Percentiles rank a stretch among this genome's conserved stretches.
Evolutionary conservation across 64 coral and sea anemone genomes (phyloP).

Genomic region (Montipora cactus): DNA sequence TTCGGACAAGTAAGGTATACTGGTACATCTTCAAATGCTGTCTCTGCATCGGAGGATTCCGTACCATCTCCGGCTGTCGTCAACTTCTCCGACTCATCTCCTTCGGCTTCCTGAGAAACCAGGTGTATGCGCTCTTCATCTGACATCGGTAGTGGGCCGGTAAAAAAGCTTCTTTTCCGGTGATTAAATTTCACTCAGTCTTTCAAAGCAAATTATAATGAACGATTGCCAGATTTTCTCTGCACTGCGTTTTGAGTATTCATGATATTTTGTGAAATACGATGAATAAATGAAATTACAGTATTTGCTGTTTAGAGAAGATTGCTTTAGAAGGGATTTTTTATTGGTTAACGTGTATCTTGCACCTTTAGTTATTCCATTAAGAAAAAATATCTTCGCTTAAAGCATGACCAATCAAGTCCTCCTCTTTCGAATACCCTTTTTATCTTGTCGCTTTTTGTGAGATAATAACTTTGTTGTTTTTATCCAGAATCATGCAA

Average conservation of each 20-base stretch:
- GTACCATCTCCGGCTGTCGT: not conserved
- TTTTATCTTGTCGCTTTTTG: not conserved
- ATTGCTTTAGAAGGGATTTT: not conserved
- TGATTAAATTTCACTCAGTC: not conserved
- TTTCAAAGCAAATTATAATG: not conserved
- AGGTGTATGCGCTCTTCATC: constrained; percentile 42
- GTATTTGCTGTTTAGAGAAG: not conserved
- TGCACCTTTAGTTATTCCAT: constrained; percentile 24
- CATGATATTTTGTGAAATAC: constrained; percentile 22
- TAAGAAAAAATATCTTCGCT: constrained; percentile 20
- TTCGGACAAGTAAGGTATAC: constrained; percentile 63
- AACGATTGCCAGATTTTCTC: not conserved
- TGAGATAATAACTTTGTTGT: constrained; percentile 34
- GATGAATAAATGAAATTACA: not conserved
- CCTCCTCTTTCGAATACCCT: not conserved
- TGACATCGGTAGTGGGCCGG: not conserved
- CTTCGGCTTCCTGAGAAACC: constrained; percentile 19
- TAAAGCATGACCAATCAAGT: not conserved
- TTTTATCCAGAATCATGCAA: constrained; percentile 14
- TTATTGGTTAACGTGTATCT: constrained; percentile 16
- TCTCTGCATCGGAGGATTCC: constrained; percentile 38
- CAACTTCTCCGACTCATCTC: constrained; percentile 2
- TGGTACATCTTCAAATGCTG: constrained; percentile 79
- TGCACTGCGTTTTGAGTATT: not conserved
- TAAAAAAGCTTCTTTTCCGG: not conserved